These are phyloP conservation scores for Haliclona indistincta DNA, from an alignment of 37 sponge, comb jelly and placozoan species.

Conservation along the genomic window DNA sequence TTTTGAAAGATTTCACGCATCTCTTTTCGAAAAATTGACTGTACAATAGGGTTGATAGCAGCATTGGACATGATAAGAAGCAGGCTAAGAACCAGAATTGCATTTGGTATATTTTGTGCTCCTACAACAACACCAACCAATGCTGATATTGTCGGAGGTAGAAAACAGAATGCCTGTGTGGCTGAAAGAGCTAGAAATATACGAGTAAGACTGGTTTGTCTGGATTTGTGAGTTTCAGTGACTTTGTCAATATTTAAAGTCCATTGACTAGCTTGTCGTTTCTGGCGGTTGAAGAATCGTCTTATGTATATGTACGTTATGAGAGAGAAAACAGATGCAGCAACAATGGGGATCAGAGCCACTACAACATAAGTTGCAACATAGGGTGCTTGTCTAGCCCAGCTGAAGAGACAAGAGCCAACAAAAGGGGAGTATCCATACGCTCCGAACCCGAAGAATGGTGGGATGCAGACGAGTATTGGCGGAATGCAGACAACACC, in stretches of 20 bases:
- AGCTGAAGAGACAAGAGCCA: conserved; percentile 35
- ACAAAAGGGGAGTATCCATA: conserved; percentile 1
- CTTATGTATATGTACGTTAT: conserved; percentile 26
- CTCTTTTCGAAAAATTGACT: conserved; percentile 20
- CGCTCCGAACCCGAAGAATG: conserved; percentile 38
- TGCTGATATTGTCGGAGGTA: conserved; percentile 24
- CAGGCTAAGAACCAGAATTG: conserved; percentile 7
- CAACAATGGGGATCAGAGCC: conserved; percentile 6
- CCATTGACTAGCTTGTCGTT: conserved; percentile 7
- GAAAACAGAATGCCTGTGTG: conserved; percentile 16
- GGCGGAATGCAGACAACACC: not conserved
- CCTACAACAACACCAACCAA: conserved; percentile 15
- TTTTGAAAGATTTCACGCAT: conserved; percentile 17
- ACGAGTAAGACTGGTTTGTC: conserved; percentile 9
- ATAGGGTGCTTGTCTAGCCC: conserved; percentile 12
- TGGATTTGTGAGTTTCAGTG: not conserved
- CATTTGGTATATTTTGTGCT: conserved; percentile 3
- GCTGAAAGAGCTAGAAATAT: conserved; percentile 14
- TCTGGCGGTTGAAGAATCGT: conserved; percentile 11
- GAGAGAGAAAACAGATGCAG: conserved; percentile 17
- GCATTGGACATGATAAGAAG: conserved; percentile 19
- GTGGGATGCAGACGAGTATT: conserved; percentile 9
- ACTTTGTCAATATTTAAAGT: not conserved
- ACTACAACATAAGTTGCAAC: conserved; percentile 7
- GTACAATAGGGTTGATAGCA: conserved; percentile 31